Base-by-base conservation (phyloP, 2,797 vertebrate species). In the Sphaeramia orbicularis region DNA sequence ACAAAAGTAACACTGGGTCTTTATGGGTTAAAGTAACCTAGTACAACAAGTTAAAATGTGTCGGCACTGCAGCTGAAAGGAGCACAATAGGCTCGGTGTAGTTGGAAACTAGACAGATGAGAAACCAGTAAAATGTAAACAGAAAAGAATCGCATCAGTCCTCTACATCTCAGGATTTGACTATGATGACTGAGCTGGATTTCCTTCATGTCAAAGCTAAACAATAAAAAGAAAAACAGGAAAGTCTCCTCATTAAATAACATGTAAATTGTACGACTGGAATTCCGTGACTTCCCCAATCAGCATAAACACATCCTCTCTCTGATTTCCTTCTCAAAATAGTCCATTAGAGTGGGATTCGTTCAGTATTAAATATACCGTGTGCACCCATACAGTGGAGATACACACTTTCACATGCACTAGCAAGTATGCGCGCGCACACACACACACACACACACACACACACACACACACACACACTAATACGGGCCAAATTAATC, bases 401-500 rank as follows among this genome's bases (percentile, higher is more conserved):
- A 44, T 36, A 10, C 35, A 50, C 40, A 30, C 24, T n/a, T 12
- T 13, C 12, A 24, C 16, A 43, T 10, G 35, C 15, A 6, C 21
- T 18, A n/a, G n/a, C 32, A 48, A 21, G 19, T 21, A 21, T 21
- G 19, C 5, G 1, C 47, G 7, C 21, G 47, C 54, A 49, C 16
- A 21, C 50, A 24, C 2, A 36, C 12, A 18, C 6, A 48, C 4
- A 24, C 24, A 27, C 24, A 27, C 24, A 27, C 24, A 27, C 24
- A 27, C 24, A 27, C n/a, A n/a, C n/a, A n/a, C n/a, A n/a, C n/a
- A n/a, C n/a, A n/a, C n/a, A n/a, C n/a, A n/a, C n/a, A n/a, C n/a
- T n/a, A n/a, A n/a, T 27, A 3, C 24, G 27, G 24, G 24, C 24
- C 18, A 41, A 35, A 71, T 63, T 37, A 74, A 55, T 30, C 11